Conservation (phyloP, 2,797 vertebrate species). For the Apodemus agrarius region DNA sequence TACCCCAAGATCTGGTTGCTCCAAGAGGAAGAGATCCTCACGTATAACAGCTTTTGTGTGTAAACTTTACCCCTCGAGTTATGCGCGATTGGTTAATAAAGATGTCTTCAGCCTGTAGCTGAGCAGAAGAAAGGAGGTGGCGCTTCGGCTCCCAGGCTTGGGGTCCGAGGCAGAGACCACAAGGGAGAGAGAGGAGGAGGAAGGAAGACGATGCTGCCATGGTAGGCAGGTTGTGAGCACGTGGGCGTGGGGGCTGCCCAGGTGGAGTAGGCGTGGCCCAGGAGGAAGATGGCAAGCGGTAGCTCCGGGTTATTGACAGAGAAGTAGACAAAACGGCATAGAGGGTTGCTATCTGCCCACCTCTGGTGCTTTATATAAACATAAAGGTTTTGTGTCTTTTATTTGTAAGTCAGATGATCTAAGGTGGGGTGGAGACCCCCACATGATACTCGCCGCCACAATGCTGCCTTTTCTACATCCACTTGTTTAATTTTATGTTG, state of each 20-base stretch:
- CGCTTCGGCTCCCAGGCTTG: neutral
- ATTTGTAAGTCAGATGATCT: neutral
- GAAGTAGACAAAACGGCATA: neutral
- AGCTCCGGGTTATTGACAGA: neutral
- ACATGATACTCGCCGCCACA: neutral
- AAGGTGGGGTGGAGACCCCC: neutral
- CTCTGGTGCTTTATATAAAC: neutral
- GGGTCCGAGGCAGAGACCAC: neutral
- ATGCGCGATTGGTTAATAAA: neutral
- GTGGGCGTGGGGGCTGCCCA: neutral
- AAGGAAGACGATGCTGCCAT: neutral
- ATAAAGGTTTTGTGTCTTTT: neutral
- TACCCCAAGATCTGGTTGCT: neutral
- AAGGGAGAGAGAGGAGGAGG: neutral
- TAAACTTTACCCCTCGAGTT: neutral
- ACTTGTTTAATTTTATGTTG: slow-evolving; percentile 11
- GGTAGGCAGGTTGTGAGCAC: neutral
- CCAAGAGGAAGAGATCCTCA: neutral
- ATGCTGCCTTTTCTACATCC: neutral
- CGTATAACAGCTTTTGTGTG: neutral
- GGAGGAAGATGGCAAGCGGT: neutral
- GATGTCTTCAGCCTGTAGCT: neutral
- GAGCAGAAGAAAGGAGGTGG: neutral
- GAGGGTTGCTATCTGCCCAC: neutral
- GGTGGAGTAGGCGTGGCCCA: neutral